These are phyloP conservation scores for Anthophora plumipes DNA, from an alignment of 2,888 invertebrate genomes.

Conservation along the genomic window DNA sequence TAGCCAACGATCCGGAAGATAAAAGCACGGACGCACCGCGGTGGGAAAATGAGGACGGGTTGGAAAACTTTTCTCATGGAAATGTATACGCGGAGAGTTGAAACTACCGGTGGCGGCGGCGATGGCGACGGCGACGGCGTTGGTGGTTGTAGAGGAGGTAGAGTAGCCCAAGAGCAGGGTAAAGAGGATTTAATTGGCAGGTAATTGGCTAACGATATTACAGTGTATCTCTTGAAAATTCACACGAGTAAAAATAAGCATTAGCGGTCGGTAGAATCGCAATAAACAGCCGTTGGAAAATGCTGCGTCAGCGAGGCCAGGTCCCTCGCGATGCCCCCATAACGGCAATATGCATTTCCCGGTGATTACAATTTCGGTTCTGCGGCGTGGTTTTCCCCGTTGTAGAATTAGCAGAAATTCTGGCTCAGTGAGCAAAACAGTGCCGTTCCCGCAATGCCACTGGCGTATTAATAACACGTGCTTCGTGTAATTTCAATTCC, in stretches of 20 bases:
- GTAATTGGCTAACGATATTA: conserved; percentile 52
- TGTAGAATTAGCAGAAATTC: conserved; percentile 76
- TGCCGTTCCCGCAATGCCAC: conserved; percentile 60
- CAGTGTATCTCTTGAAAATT: conserved; percentile 25
- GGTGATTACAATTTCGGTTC: conserved; percentile 75
- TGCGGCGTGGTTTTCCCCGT: conserved; percentile 70
- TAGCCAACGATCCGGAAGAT: conserved; percentile 38
- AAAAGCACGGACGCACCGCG: conserved; percentile 6
- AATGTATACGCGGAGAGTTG: background rate
- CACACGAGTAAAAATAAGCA: conserved; percentile 38
- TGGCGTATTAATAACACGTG: conserved; percentile 73
- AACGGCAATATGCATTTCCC: conserved; percentile 69
- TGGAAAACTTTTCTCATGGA: background rate
- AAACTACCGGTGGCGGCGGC: no score
- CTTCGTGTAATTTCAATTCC: conserved; percentile 73
- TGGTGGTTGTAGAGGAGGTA: no score
- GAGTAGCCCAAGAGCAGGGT: background rate
- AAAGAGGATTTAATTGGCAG: conserved; percentile 52
- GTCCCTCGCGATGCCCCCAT: conserved; percentile 37
- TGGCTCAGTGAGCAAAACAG: conserved; percentile 73
- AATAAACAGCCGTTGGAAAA: conserved; percentile 57
- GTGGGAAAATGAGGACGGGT: background rate
- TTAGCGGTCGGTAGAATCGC: conserved; percentile 24
- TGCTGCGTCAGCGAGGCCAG: conserved; percentile 44
- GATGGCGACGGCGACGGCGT: no score